These are phyloP conservation scores for Oryzias woworae DNA, from an alignment of 2,113 vertebrate species.

Conservation along the genomic window DNA sequence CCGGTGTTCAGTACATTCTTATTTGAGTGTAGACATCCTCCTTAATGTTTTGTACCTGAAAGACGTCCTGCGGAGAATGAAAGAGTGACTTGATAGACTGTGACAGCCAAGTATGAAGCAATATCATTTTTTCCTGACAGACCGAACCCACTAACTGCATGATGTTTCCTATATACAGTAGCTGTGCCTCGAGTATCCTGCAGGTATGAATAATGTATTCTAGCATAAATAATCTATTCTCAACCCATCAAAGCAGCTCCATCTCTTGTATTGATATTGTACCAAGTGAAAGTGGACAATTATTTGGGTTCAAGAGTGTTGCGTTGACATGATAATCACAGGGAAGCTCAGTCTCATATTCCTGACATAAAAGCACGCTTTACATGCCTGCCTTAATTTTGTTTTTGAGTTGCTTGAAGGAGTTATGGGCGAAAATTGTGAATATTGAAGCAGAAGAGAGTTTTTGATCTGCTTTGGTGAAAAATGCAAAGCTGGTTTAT, in stretches of 20 bases:
- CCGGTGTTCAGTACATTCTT: not conserved
- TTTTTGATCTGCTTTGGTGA: slow-evolving; percentile 16
- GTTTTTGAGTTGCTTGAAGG: slow-evolving; percentile 25
- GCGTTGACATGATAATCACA: not conserved
- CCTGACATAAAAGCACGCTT: not conserved
- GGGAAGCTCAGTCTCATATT: not conserved
- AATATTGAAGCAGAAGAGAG: slow-evolving; percentile 19
- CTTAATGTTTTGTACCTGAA: slow-evolving; percentile 36
- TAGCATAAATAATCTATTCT: slow-evolving; percentile 55
- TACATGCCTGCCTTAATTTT: slow-evolving; percentile 25
- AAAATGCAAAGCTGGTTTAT: slow-evolving; percentile 16
- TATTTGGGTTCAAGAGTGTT: slow-evolving; percentile 23
- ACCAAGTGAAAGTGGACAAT: slow-evolving; percentile 11
- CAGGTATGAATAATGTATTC: slow-evolving; percentile 53
- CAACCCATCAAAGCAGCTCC: slow-evolving; percentile 21
- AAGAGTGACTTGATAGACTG: slow-evolving; percentile 51
- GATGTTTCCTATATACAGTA: slow-evolving; percentile 40
- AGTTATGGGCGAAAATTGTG: slow-evolving; percentile 17
- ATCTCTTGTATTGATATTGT: slow-evolving; percentile 31
- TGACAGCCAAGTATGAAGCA: slow-evolving; percentile 56
- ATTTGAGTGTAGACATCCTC: slow-evolving; percentile 5
- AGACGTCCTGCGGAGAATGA: slow-evolving; percentile 37
- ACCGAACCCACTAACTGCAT: slow-evolving; percentile 32
- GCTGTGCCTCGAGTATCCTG: slow-evolving; percentile 40
- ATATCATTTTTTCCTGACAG: slow-evolving; percentile 49